Evolutionary conservation across 2,888 invertebrate species (phyloP).

Genomic region (Nephrotoma appendiculata): DNA sequence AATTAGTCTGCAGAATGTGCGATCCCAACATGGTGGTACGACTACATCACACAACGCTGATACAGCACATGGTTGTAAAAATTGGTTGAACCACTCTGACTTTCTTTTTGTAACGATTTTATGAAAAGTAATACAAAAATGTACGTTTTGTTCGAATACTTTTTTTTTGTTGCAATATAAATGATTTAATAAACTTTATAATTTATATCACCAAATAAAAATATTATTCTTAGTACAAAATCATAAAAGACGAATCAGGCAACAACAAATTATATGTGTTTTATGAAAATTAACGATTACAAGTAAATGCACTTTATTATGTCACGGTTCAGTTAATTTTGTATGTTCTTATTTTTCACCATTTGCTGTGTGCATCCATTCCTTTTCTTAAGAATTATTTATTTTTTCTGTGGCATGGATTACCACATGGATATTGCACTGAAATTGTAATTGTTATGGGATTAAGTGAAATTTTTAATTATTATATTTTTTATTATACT

Average conservation of each 20-base stretch:
- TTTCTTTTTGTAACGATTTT: too few relatives aligned
- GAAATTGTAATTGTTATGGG: neutral
- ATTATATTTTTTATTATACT: neutral
- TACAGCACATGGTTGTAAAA: too few relatives aligned
- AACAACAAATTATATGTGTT: neutral
- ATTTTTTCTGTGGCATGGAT: neutral
- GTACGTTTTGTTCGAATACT: too few relatives aligned
- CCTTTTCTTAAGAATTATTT: neutral
- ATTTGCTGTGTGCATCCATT: neutral
- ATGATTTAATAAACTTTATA: neutral
- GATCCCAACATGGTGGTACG: too few relatives aligned
- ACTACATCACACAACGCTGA: too few relatives aligned
- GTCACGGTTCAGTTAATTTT: neutral
- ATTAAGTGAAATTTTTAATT: neutral
- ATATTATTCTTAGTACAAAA: neutral
- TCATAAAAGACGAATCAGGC: neutral
- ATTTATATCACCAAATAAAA: neutral
- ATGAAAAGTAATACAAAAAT: too few relatives aligned
- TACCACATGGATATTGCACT: neutral
- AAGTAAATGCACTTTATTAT: neutral
- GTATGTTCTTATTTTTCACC: neutral
- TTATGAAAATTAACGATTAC: neutral
- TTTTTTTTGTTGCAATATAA: too few relatives aligned
- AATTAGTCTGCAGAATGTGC: too few relatives aligned
- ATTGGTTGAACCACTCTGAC: too few relatives aligned